phyloP scores from a whole-genome alignment of 2,888 invertebrate genomes.

The Pyrgus malvae region DNA sequence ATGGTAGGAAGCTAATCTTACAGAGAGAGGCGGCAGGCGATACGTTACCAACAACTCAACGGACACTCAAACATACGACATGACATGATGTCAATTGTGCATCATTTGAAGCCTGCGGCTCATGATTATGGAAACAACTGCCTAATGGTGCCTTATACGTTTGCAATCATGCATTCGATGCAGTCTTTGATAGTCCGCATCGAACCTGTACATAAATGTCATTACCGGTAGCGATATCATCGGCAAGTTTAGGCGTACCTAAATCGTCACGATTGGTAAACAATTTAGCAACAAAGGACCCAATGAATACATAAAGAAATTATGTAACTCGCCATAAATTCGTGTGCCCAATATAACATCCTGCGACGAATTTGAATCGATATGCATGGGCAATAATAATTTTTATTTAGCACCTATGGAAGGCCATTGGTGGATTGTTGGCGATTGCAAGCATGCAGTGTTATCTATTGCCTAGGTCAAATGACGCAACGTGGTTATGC shows the following conservation, averaged over 20 bases:
- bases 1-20: too few species aligned
- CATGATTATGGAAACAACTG: not conserved
- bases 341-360: conserved; percentile 35
- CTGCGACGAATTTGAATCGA: conserved; percentile 27
- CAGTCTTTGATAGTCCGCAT: conserved; percentile 6
- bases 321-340: conserved; percentile 45
- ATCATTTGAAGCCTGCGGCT: not conserved
- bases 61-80: not conserved
- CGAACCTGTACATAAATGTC: not conserved
- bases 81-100: not conserved
- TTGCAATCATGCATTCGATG: conserved; percentile 9
- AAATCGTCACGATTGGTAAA: conserved; percentile 15
- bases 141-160: not conserved
- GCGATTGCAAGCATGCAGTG: conserved; percentile 11
- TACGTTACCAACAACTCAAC: not conserved
- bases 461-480: conserved; percentile 7
- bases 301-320: conserved; percentile 53
- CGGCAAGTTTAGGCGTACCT: conserved; percentile 12
- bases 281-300: conserved; percentile 49
- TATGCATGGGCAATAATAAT: conserved; percentile 24
- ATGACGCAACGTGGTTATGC: not conserved
- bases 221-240: conserved; percentile 1
- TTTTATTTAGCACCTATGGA: conserved; percentile 9
- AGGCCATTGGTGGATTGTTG: too few species aligned
- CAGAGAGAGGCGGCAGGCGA: too few species aligned